Base-by-base conservation (phyloP, 2,888 invertebrate genomes). In the Scaptomyza polygonia region DNA sequence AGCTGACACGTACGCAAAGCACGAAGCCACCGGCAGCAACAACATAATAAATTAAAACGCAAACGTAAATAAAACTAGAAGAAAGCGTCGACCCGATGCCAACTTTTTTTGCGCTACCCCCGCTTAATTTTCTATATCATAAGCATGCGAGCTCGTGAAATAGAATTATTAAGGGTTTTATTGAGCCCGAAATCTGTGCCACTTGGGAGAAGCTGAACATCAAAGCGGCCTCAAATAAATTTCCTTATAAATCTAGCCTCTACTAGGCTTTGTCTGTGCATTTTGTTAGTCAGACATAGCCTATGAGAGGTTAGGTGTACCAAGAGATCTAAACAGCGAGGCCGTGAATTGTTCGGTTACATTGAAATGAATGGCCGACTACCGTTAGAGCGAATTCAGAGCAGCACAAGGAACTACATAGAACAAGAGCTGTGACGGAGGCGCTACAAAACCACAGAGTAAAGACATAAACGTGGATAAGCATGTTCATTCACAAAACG, bases 181-280 rank as follows among this genome's bases (percentile, higher is more conserved):
- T 36, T 1, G 14, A 16, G 36, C 16, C 16, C 5, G 11, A 12
- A 32, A 48, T 3, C 11, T 16, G 8, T n/a, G 21, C 18, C 32
- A 14, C 4, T 18, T 6, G 40, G 40, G 18, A 30, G 18, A 32
- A n/a, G 6, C 9, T 32, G 3, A 36, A 36, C 14, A 34, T 36
- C 36, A 14, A 39, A 7, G 48, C 63, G 69, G 21, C 47, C 55
- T 42, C 49, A 30, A 45, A 32, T 39, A 12, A 29, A 51, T 56
- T 67, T 72, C 85, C 88, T 86, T 72, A 67, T 86, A 88, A 91
- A 92, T 93, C 91, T 93, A 93, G 93, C 93, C 93, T 93, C 93
- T 93, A 93, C 93, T 93, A 93, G 93, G 93, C 93, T 93, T 93
- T 93, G 93, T 93, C 93, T 93, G 93, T 93, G 87, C 77, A 53